Evolutionary conservation across 2,113 vertebrate species (phyloP), one percentile per base, ranked within the genome.

Genomic region (Heterochromis multidens): DNA sequence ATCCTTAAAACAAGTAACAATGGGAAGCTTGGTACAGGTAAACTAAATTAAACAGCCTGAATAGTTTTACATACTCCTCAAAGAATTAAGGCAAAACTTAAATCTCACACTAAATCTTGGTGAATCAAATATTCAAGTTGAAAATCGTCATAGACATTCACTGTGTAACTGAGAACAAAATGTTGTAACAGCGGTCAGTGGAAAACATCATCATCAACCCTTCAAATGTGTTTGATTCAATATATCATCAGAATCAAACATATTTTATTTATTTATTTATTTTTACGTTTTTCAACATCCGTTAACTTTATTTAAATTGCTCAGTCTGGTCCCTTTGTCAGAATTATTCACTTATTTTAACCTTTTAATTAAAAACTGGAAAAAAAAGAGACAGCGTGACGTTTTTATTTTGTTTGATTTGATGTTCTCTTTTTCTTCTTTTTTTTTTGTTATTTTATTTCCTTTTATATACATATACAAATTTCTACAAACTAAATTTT

Each of bases 61-160:
- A 67, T 43, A 67, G 25, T 65, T 12, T 16, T 16, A 0, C 9
- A 37, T 67, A 0, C 37, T 17, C 35, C 63, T 43, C 37, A 67
- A 13, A 67, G 7, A 67, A 43, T 43, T 21, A 72, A 70, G 49
- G 40, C 40, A 72, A 49, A 25, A 7, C 16, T 49, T 49, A 72
- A 29, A 72, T 72, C 40, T 29, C 40, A 49, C 27, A 7, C 6
- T 0, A 9, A 25, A 16, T 29, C 65, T 49, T 72, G 16, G 49
- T 21, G 40, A 43, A 13, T 43, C 11, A 72, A 72, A 72, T 49
- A 70, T 70, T 29, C 40, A 72, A 2, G 9, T 11, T 40, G 37
- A 40, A 2, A 40, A 12, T 40, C 0, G 0, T 46, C 46, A 43
- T 37, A 70, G 23, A 70, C 27, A 70, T 70, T 16, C 40, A 11